Evolutionary conservation across 2,797 vertebrate species (phyloP), one percentile per base, ranked within the genome.

Genomic region (Mycteria americana): DNA sequence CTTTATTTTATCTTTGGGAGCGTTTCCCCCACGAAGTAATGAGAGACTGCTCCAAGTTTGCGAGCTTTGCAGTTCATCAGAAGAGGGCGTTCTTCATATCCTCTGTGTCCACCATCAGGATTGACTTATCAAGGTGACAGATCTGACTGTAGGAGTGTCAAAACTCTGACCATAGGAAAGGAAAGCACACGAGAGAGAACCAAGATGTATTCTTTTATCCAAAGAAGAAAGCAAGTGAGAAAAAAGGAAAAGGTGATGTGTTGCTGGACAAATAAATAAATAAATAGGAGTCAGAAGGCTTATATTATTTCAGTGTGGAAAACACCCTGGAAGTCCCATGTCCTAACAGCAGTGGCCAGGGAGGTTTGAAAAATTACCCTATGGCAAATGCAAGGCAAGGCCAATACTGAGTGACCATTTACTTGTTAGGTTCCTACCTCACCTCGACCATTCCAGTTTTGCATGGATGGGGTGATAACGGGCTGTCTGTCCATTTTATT

Each of bases 201-300:
- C 14, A 53, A 43, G 41, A 35, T 28, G 9, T 8, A 43, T 60
- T 73, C 9, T 75, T 80, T 64, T 33, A 46, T 18, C 17, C 11
- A 76, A 25, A 76, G 30, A 39, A 54, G 54, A 35, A 89, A 65
- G 1, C 3, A 48, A 65, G 21, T 27, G 24, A 81, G 46, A 37
- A 65, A 51, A 80, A 68, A 48, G 1, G 4, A 18, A 46, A 57
- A 57, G 19, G 19, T 0, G 1, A 23, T 1, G 5, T 33, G 8
- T 51, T 31, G 7, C 9, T 72, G 51, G 33, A 43, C 11, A 83
- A 73, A 46, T 45, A 48, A 31, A 41, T 22, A 64, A n/a, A 54
- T 15, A 51, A 56, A 62, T 2, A 78, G 19, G 17, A 70, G 6
- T 22, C 57, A 74, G 51, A 85, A 87, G 16, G 13, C 9, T 87